phyloP scores from a whole-genome alignment of 2,113 vertebrate genomes.

The Alethe diademata region DNA sequence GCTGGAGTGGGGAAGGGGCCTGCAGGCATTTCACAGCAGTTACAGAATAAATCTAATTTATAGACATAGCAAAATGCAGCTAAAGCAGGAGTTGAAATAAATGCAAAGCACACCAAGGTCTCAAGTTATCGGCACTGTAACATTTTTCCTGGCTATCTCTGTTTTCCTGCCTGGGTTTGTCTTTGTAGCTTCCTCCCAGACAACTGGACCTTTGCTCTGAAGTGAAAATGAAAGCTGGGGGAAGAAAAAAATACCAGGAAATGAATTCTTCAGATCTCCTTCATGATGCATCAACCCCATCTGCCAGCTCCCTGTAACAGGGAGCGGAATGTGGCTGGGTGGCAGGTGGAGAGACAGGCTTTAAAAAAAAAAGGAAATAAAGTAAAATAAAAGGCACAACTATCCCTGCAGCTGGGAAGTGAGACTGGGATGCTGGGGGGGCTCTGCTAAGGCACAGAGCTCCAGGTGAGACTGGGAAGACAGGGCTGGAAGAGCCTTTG shows the following conservation, averaged over 20 bases:
- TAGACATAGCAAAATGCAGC: slow-evolving; percentile 34
- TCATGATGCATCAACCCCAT: slow-evolving; percentile 8
- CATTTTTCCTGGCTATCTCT: slow-evolving; percentile 47
- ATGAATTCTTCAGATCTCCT: slow-evolving; percentile 62
- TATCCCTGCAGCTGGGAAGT: not conserved
- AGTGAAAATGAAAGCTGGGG: slow-evolving; percentile 59
- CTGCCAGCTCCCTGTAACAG: slow-evolving; percentile 24
- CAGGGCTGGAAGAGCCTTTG: not conserved
- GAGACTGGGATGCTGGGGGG: not conserved
- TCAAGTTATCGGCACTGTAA: slow-evolving; percentile 34
- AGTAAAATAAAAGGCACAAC: not conserved
- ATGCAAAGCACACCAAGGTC: slow-evolving; percentile 21
- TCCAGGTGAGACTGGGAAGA: not conserved
- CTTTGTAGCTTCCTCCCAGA: slow-evolving; percentile 54
- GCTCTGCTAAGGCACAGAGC: not conserved
- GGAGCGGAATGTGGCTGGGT: not conserved
- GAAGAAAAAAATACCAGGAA: not conserved
- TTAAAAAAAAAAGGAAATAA: not conserved
- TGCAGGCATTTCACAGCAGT: slow-evolving; percentile 25
- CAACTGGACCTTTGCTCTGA: slow-evolving; percentile 65
- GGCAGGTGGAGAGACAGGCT: not conserved
- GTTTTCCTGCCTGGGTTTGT: slow-evolving; percentile 33
- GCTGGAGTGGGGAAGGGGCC: not conserved
- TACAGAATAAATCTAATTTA: slow-evolving; percentile 45
- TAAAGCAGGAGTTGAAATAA: slow-evolving; percentile 3